A percentile compares a stretch with the other conserved stretches of the same genome.
phyloP scores from a whole-genome alignment of 2,888 invertebrate genomes.

The Euspilapteryx auroguttella region DNA sequence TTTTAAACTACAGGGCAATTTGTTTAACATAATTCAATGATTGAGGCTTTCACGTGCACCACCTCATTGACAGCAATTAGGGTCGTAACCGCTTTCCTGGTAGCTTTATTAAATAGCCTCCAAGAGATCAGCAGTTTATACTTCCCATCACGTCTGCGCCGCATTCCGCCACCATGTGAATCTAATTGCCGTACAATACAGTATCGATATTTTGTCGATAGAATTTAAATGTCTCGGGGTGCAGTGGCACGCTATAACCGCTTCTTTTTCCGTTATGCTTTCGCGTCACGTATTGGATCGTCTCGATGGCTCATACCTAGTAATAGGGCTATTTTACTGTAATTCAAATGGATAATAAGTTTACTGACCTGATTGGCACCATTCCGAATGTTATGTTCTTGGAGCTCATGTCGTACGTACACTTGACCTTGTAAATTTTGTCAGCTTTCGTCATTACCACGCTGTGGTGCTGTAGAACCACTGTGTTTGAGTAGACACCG shows the following conservation, averaged over 20 bases:
- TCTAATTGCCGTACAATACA: conserved; percentile 33
- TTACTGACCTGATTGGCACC: conserved; percentile 86
- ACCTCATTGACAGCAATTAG: conserved; percentile 14
- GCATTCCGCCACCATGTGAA: conserved; percentile 16
- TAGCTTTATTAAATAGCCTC: conserved; percentile 19
- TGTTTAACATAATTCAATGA: conserved; percentile 8
- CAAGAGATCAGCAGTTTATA: conserved; percentile 16
- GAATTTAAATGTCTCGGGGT: conserved; percentile 23
- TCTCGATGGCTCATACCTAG: no score
- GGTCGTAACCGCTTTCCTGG: conserved; percentile 15
- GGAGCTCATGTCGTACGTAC: conserved; percentile 95
- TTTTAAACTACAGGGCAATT: conserved; percentile 2
- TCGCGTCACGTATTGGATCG: conserved; percentile 27
- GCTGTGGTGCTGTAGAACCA: conserved; percentile 92
- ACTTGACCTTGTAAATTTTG: conserved; percentile 95
- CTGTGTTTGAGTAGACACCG: conserved; percentile 92
- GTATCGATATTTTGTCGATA: conserved; percentile 19
- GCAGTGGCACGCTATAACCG: conserved; percentile 16
- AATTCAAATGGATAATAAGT: no score
- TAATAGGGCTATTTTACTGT: no score
- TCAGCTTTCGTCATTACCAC: conserved; percentile 96
- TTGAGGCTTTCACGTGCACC: conserved; percentile 10
- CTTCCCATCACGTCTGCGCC: conserved; percentile 21
- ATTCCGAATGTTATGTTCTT: conserved; percentile 96
- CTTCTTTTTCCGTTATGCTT: conserved; percentile 20